Base-by-base conservation (phyloP, 2,113 vertebrate genomes). In the Scartelaos histophorus region DNA sequence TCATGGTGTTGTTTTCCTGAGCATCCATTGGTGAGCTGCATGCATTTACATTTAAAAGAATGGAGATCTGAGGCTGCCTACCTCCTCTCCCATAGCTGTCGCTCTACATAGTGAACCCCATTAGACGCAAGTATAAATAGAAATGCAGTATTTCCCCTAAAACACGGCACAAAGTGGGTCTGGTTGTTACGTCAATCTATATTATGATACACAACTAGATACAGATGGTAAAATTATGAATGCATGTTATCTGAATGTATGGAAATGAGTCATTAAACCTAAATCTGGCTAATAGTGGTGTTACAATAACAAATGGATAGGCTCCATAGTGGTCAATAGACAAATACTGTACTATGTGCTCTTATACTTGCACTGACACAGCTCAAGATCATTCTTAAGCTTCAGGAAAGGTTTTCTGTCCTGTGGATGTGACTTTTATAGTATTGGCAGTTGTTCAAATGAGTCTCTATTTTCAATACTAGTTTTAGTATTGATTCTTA, bases 111-210 rank as follows among this genome's bases (percentile, higher is more conserved):
- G 62, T 49, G 70, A 80, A 38, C 43, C 71, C 60, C 75, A 25
- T 76, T 29, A 56, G 70, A 85, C 43, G 66, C 68, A 67, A 51
- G 67, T 68, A 81, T 85, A 90, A 90, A 88, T 87, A 89, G 86
- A 84, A 60, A 57, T 80, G 68, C 65, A 51, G 76, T 78, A 80
- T 78, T 82, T 46, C 70, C 73, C 85, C 77, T 66, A 76, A n/a
- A 83, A 88, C 74, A 66, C 74, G 78, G 66, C 77, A 69, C 69
- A 89, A 91, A 88, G 75, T 88, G 73, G 88, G 82, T 69, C 88
- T 86, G 65, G 57, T 35, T n/a, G 17, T 68, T 19, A 54, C 1
- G 6, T 54, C 47, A 74, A 65, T 56, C 19, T n/a, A 3, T 67
- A 54, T 38, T 38, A 25, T 34, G 24, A 21, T 11, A 21, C 10